Conservation (phyloP, 2,113 vertebrate genomes). For the Limnothrissa miodon region DNA sequence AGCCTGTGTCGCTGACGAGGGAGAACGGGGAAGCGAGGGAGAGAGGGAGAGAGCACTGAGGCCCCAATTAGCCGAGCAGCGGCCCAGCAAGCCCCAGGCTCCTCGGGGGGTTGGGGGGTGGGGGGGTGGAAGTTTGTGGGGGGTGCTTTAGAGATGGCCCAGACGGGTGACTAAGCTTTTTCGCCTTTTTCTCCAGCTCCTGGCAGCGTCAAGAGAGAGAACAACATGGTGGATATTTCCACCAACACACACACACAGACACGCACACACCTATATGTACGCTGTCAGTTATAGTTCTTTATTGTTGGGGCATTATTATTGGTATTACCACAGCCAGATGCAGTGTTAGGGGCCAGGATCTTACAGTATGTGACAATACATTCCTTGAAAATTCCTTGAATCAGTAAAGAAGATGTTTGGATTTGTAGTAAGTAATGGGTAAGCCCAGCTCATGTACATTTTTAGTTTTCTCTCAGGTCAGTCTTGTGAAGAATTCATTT, state of each 20-base stretch:
- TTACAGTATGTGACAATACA: no score
- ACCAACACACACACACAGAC: neutral
- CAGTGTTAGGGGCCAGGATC: no score
- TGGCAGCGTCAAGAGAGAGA: neutral
- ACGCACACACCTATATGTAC: no score
- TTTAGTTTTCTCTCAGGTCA: no score
- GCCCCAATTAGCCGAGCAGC: neutral
- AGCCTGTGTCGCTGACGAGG: neutral
- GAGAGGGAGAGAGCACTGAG: neutral
- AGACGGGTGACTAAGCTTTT: neutral
- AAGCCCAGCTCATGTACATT: no score
- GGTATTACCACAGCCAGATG: no score
- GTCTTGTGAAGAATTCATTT: no score
- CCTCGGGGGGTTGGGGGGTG: neutral
- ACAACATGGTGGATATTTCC: neutral
- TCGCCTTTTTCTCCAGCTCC: neutral
- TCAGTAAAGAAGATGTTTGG: no score
- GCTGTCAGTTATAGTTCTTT: no score
- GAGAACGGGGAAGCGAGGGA: neutral
- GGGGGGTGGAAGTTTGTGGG: neutral
- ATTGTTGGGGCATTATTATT: no score
- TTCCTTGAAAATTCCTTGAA: no score
- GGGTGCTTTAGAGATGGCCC: neutral
- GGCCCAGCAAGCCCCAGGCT: neutral
- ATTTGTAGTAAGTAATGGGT: no score